Percentiles rank a stretch among this genome's conserved stretches.
Conservation (phyloP, 2,113 vertebrate species). For the Tauraco erythrolophus region DNA sequence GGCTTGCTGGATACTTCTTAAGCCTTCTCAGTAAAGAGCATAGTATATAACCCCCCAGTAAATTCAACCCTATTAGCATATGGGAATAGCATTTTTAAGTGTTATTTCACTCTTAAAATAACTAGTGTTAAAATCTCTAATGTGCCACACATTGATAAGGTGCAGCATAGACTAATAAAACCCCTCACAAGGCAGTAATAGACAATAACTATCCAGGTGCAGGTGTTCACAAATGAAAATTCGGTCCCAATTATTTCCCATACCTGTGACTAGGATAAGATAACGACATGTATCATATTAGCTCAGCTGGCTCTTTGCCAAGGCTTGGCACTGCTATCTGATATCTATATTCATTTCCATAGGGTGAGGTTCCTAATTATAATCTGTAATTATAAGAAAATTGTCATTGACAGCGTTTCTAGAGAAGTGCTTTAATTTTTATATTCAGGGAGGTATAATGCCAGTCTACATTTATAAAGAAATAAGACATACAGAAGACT, state of each 20-base stretch:
- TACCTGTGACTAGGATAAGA: background rate
- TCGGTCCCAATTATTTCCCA: background rate
- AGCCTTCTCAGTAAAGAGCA: background rate
- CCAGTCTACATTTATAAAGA: background rate
- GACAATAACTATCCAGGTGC: background rate
- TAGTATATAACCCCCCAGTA: background rate
- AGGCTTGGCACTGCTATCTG: background rate
- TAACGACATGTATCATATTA: background rate
- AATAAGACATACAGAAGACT: background rate
- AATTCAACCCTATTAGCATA: background rate
- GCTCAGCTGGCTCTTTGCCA: background rate
- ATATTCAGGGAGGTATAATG: background rate
- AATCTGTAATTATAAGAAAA: background rate
- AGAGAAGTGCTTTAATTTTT: background rate
- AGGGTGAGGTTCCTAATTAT: background rate
- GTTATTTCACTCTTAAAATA: background rate
- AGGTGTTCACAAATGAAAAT: conserved; percentile 9
- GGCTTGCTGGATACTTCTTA: background rate
- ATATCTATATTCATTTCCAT: background rate
- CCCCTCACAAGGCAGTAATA: background rate
- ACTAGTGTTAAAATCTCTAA: background rate
- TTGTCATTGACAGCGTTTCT: background rate
- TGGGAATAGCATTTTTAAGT: background rate
- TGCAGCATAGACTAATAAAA: background rate
- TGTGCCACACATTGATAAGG: background rate